Base-by-base conservation (phyloP, 2,113 vertebrate species). In the Oreotrochilus melanogaster region DNA sequence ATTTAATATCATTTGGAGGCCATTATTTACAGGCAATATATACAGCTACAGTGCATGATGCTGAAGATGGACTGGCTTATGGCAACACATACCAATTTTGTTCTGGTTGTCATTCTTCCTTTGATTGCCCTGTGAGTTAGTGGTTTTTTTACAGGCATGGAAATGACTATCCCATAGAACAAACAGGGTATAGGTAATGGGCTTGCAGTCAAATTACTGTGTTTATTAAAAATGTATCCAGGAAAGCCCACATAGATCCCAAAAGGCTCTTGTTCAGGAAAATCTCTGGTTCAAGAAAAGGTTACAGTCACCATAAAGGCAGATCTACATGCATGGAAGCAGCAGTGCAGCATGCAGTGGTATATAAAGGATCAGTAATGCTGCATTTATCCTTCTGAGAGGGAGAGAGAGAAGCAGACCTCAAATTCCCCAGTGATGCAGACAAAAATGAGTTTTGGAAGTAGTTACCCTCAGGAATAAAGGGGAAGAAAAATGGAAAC, bases 181-280 rank as follows among this genome's bases (percentile, higher is more conserved):
- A 95, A 95, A 94, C 54, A 67, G 64, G 92, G 82, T 64, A 35
- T 18, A 60, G 67, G 72, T 75, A 90, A 88, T 88, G 81, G 70
- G 58, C 75, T 86, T 70, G 33, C 79, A 91, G 94, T 86, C 86
- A 87, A 88, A 92, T 90, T 81, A 89, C 76, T 96, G 81, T 95
- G 88, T 94, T 97, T 96, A 97, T 94, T 95, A 93, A 97, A 95
- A 95, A 94, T 80, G 16, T 83, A 84, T 87, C 93, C 83, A 91
- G 92, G 86, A 94, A 97, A 91, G 78, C 86, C 92, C 92, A 83
- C 54, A 91, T 51, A 54, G 78, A 86, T 89, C 87, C 62, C 75
- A 60, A 42, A 71, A 57, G 81, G 51, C 81, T 95, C 83, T 75
- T 18, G 58, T 10, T 94, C 93, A 93, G 94, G 85, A 97, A 97